These are phyloP conservation scores for Hyperoplus immaculatus DNA, from an alignment of 2,797 vertebrate genomes.

Conservation along the genomic window DNA sequence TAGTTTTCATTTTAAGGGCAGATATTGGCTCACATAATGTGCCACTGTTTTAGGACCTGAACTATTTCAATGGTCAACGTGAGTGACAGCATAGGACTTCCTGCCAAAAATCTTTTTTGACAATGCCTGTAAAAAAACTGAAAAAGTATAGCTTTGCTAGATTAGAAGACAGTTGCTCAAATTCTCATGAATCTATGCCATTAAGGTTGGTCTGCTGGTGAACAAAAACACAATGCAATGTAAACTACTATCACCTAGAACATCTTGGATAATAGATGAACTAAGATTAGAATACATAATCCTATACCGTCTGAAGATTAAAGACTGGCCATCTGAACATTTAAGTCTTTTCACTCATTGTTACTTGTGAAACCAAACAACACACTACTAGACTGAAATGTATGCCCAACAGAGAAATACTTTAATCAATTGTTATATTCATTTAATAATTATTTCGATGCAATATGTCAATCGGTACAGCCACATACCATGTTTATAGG, in stretches of 20 bases:
- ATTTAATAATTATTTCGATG: slow-evolving; percentile 7
- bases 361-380: background rate
- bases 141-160: background rate
- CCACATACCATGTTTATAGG: slow-evolving; percentile 7
- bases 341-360: background rate
- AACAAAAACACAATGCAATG: background rate
- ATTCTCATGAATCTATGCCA: slow-evolving; percentile 1
- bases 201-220: background rate
- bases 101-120: background rate
- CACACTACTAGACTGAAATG: background rate
- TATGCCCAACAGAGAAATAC: background rate
- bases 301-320: background rate
- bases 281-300: background rate
- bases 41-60: slow-evolving; percentile 20
- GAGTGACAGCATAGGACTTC: background rate
- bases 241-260: background rate
- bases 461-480: background rate
- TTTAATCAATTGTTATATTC: slow-evolving; percentile 15
- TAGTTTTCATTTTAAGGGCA: slow-evolving; percentile 34
- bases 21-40: slow-evolving; percentile 14
- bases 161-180: background rate
- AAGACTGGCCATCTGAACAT: background rate
- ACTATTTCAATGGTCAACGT: slow-evolving; percentile 39
- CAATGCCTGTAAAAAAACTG: background rate
- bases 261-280: background rate